Evolutionary conservation across 2,113 vertebrate genomes (phyloP).

Genomic region (Misgurnus anguillicaudatus): DNA sequence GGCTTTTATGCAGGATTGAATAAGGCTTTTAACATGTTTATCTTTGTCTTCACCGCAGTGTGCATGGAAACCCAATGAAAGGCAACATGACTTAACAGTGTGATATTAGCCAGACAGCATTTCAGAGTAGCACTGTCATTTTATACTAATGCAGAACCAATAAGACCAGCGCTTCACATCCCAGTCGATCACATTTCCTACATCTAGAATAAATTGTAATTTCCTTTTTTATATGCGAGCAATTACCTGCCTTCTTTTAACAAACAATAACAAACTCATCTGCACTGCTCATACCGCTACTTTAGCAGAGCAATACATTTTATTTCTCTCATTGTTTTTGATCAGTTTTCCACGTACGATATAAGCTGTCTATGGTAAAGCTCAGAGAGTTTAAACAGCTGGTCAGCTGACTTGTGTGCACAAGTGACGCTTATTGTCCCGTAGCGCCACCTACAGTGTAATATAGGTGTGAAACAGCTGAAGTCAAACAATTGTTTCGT

Average conservation of each 20-base stretch:
- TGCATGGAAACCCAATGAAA: background rate
- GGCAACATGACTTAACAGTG: background rate
- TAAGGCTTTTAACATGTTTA: constrained; percentile 19
- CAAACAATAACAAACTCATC: too few species aligned
- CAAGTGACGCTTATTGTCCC: too few species aligned
- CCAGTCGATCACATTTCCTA: background rate
- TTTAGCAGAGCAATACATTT: too few species aligned
- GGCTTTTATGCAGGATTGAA: background rate
- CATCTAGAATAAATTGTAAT: background rate
- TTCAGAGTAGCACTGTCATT: background rate
- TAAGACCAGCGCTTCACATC: background rate
- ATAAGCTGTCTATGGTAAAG: too few species aligned
- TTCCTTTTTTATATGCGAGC: background rate
- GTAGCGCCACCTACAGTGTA: too few species aligned
- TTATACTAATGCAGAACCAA: constrained; percentile 9
- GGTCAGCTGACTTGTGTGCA: too few species aligned
- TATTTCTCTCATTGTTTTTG: too few species aligned
- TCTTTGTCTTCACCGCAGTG: background rate
- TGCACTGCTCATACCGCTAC: too few species aligned
- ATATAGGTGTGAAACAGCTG: too few species aligned
- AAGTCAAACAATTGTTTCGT: too few species aligned
- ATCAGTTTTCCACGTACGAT: too few species aligned
- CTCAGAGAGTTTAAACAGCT: too few species aligned
- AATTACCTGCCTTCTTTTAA: background rate
- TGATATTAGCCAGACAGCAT: background rate